These are phyloP conservation scores for Leptopilina clavipes DNA, from an alignment of 1,140 invertebrate species.

Conservation along the genomic window DNA sequence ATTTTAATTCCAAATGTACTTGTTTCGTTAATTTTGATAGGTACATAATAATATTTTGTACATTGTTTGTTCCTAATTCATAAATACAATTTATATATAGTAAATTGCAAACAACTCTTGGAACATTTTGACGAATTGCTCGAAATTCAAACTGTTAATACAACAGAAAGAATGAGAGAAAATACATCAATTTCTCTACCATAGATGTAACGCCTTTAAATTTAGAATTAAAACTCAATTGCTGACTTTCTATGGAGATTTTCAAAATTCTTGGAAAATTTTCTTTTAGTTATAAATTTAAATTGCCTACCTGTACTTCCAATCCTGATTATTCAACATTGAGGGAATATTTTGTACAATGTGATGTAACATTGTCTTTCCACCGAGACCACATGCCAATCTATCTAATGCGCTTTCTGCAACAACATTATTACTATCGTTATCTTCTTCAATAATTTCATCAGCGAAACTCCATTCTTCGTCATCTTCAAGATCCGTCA, in stretches of 20 bases:
- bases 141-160: conserved; percentile 62
- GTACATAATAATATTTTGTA: no score
- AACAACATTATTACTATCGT: conserved; percentile 92
- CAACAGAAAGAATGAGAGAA: conserved; percentile 47
- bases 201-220: conserved; percentile 68
- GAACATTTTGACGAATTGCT: conserved; percentile 55
- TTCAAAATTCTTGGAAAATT: conserved; percentile 1
- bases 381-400: conserved; percentile 95
- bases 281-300: not conserved
- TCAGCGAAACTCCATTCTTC: conserved; percentile 83
- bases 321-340: conserved; percentile 90
- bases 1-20: no score
- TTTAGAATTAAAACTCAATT: conserved; percentile 52
- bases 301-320: conserved; percentile 80
- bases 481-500: conserved; percentile 98
- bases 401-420: conserved; percentile 98
- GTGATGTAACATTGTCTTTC: conserved; percentile 94
- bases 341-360: conserved; percentile 89
- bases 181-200: conserved; percentile 59
- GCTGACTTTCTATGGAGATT: conserved; percentile 66
- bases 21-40: no score
- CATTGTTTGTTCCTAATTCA: conserved; percentile 60
- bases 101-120: conserved; percentile 56
- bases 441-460: conserved; percentile 83
- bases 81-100: conserved; percentile 41